Evolutionary conservation across 1,140 invertebrate species (phyloP).

Genomic region (Leptinotarsa lineolata): DNA sequence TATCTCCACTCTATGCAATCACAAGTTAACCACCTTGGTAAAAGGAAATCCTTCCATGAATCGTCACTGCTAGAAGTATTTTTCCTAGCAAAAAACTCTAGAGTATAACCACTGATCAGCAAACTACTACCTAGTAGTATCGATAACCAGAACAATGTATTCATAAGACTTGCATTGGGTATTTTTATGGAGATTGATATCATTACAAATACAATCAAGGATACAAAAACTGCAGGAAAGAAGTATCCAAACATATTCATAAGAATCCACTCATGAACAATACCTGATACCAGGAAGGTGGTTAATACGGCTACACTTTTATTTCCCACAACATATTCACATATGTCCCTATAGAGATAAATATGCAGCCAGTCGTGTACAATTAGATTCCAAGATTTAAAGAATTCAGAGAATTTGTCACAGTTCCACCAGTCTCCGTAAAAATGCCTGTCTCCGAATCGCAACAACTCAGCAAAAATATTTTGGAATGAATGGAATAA

Average conservation of each 20-base stretch:
- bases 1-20: constrained; percentile 32
- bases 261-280: constrained; percentile 75
- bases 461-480: constrained; percentile 82
- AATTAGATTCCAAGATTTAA: constrained; percentile 91
- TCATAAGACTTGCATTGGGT: constrained; percentile 64
- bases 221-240: constrained; percentile 80
- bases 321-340: constrained; percentile 61
- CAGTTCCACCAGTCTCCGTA: constrained; percentile 97
- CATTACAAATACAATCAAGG: constrained; percentile 68
- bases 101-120: constrained; percentile 76
- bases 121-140: constrained; percentile 79
- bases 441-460: constrained; percentile 84
- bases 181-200: constrained; percentile 62
- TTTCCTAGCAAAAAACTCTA: constrained; percentile 82
- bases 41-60: constrained; percentile 56
- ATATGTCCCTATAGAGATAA: constrained; percentile 89
- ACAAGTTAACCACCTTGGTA: constrained; percentile 59
- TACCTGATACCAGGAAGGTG: constrained; percentile 61
- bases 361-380: constrained; percentile 94
- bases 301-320: constrained; percentile 60
- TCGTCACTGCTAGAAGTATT: constrained; percentile 67
- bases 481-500: constrained; percentile 89
- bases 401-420: constrained; percentile 78
- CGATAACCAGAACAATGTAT: constrained; percentile 80
- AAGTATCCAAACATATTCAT: constrained; percentile 80